Evolutionary conservation across 2,113 vertebrate genomes (phyloP), one percentile per base, ranked within the genome.

Genomic region (Tragulus kanchil): DNA sequence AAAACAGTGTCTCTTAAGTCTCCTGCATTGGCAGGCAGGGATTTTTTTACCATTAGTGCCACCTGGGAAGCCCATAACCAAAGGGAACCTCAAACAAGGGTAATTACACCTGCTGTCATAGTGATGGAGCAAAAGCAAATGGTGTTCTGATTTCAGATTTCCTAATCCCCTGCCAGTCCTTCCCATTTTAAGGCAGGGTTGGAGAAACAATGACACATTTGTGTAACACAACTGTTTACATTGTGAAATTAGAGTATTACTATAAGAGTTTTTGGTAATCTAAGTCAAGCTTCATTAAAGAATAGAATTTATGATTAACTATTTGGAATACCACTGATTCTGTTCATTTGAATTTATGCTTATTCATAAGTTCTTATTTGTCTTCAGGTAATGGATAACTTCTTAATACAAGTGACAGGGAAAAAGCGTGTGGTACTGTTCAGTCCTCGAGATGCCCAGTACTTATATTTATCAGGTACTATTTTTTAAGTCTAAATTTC

Each of bases 341-440:
- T 78, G 1, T 89, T 64, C 83, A 83, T 59, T 90, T 95, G 73
- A 84, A 67, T 97, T 96, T 95, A 89, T 92, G 48, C n/a, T 97
- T 91, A 93, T 58, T n/a, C 31, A 31, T 92, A 95, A 71, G 19
- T 94, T 78, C 10, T 92, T 89, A 89, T 50, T 95, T 58, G 59
- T 95, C 96, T 98, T 36, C 96, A 99, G 99, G 99, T 99, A 97
- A 99, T 99, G 99, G 99, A 99, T 98, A 99, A 99, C 97, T 98
- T 99, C 97, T 98, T 99, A 98, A 99, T 99, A 98, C 99, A 99
- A 98, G 99, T 99, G 97, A 99, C 98, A 0, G 99, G 99, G 50
- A 99, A 69, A 97, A 99, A 99, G 97, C 98, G 99, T 94, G 99
- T 99, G 89, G 98, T 99, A 78, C 97, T 99, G 3, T 99, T 99